Percentiles rank a stretch among this genome's conserved stretches.
Evolutionary conservation across 2,113 vertebrate genomes (phyloP).

Genomic region (Clarias gariepinus): DNA sequence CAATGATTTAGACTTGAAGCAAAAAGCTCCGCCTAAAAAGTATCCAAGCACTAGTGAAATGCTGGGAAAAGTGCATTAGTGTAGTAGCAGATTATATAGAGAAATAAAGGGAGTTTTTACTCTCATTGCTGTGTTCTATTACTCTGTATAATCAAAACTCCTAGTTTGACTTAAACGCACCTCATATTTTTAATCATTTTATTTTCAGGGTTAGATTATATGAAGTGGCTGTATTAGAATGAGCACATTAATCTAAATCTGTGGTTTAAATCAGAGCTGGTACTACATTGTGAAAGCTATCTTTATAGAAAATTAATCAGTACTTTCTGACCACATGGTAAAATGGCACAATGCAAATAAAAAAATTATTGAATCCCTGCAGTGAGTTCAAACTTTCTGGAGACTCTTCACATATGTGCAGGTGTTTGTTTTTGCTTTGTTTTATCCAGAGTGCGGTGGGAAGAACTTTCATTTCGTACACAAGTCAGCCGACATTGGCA

Average conservation of each 20-base stretch:
- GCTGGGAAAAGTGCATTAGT: too few relatives aligned
- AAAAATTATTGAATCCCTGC: not conserved
- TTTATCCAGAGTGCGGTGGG: conserved; percentile 85
- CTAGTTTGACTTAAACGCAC: too few relatives aligned
- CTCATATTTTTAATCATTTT: too few relatives aligned
- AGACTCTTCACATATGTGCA: not conserved
- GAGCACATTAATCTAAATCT: not conserved
- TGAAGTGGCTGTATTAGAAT: not conserved
- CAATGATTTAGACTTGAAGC: too few relatives aligned
- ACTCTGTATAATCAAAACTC: too few relatives aligned
- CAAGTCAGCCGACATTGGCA: conserved; percentile 80
- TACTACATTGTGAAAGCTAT: not conserved
- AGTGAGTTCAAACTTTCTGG: not conserved
- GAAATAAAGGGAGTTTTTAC: too few relatives aligned
- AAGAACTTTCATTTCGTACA: conserved; percentile 99
- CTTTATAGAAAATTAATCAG: not conserved
- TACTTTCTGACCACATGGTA: not conserved
- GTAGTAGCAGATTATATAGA: too few relatives aligned
- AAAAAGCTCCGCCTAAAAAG: too few relatives aligned
- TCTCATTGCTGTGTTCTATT: too few relatives aligned
- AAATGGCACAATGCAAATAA: not conserved
- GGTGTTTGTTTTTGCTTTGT: not conserved
- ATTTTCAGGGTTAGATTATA: not conserved
- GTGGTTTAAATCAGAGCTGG: not conserved
- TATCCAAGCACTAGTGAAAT: too few relatives aligned